Evolutionary conservation across 2,113 vertebrate species (phyloP).

Genomic region (Corythornis madagascariensis): DNA sequence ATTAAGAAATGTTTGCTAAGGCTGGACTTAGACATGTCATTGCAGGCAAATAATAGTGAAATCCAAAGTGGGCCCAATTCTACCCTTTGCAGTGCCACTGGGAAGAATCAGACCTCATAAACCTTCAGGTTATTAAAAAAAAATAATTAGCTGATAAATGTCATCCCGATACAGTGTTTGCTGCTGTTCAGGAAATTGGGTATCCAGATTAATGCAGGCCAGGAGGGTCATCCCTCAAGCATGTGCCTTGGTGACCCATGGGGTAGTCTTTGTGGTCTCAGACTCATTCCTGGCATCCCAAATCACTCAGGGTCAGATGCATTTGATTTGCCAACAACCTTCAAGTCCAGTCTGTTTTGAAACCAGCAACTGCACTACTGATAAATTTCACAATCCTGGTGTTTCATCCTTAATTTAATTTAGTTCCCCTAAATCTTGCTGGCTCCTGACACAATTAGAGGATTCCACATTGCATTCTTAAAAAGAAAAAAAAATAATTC

Average conservation of each 20-base stretch:
- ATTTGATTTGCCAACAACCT: neutral
- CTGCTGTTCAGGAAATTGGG: neutral
- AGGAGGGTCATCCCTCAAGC: neutral
- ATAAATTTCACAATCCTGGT: constrained; percentile 28
- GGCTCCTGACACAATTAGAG: neutral
- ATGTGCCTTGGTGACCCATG: neutral
- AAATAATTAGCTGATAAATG: neutral
- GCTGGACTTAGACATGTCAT: neutral
- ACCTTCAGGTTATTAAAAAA: neutral
- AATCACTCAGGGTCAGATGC: neutral
- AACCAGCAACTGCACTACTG: neutral
- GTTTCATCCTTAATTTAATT: constrained; percentile 17
- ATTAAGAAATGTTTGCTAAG: neutral
- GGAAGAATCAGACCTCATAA: neutral
- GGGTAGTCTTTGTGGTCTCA: neutral
- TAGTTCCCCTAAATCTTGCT: constrained; percentile 1
- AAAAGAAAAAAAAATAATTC: neutral
- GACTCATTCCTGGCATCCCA: neutral
- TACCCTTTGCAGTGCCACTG: neutral
- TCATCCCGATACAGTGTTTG: neutral
- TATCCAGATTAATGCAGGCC: neutral
- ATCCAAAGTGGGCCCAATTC: neutral
- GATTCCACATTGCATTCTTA: neutral
- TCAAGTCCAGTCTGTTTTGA: neutral
- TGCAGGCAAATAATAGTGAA: constrained; percentile 5